These are phyloP conservation scores for Shargacucullia verbasci DNA, from an alignment of 2,888 invertebrate species.

Conservation along the genomic window DNA sequence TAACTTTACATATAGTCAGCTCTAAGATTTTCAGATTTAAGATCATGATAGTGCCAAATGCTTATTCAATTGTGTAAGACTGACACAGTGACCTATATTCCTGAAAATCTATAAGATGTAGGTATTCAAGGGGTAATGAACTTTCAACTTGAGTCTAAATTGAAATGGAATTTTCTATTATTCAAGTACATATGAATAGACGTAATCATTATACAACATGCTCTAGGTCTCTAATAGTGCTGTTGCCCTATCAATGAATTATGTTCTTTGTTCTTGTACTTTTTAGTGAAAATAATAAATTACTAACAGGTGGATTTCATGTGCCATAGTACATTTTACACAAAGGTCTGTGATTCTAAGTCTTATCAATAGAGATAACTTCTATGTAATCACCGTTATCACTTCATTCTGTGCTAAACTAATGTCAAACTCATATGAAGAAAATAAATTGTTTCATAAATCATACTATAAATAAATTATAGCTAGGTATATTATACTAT, in stretches of 20 bases:
- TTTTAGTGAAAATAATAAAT: too few species aligned
- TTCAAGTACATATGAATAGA: too few species aligned
- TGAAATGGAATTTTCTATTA: too few species aligned
- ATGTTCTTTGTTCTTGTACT: too few species aligned
- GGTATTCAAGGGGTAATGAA: slow-evolving; percentile 1
- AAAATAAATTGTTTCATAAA: slow-evolving; percentile 13
- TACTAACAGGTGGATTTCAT: not conserved
- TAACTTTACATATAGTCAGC: not conserved
- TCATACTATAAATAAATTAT: not conserved
- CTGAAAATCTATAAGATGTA: not conserved
- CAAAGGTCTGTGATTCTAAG: slow-evolving; percentile 13
- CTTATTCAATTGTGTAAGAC: not conserved
- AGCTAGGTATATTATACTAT: not conserved
- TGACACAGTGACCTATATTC: slow-evolving; percentile 27
- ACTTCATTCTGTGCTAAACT: slow-evolving; percentile 29
- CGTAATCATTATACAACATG: too few species aligned
- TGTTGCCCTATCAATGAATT: too few species aligned
- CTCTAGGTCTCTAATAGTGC: too few species aligned
- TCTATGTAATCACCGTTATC: slow-evolving; percentile 62
- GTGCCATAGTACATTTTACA: not conserved
- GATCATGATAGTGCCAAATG: not conserved
- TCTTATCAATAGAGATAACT: slow-evolving; percentile 52
- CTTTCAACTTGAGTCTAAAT: not conserved
- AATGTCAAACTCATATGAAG: slow-evolving; percentile 9
- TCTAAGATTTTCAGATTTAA: not conserved